A percentile compares a stretch with the other conserved stretches of the same genome.
Conservation (phyloP, 1,140 invertebrate species). For the Zaprionus africanus region DNA sequence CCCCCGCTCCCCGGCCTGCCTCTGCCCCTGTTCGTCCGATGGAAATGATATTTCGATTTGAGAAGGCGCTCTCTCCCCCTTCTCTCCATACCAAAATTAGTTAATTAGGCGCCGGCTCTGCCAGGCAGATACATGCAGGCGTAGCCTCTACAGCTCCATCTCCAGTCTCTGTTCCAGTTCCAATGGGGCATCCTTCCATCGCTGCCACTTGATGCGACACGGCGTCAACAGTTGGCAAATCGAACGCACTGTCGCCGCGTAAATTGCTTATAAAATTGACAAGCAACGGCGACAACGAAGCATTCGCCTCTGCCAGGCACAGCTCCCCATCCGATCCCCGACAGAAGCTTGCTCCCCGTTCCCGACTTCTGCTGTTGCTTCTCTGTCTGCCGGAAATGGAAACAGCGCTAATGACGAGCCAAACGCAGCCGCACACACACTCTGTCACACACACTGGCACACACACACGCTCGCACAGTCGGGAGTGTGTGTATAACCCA, state of each 20-base stretch:
- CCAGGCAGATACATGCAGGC: slow-evolving; percentile 15
- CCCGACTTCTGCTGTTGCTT: slow-evolving; percentile 16
- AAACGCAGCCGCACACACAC: slow-evolving; percentile 42
- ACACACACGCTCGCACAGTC: background rate
- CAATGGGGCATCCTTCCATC: slow-evolving; percentile 1
- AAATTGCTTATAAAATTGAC: slow-evolving; percentile 82
- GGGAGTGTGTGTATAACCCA: slow-evolving; percentile 55
- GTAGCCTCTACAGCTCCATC: slow-evolving; percentile 23
- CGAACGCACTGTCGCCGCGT: slow-evolving; percentile 59
- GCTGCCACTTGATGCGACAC: slow-evolving; percentile 20
- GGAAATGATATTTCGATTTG: slow-evolving; percentile 41
- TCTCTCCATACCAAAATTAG: slow-evolving; percentile 55
- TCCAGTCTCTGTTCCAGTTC: slow-evolving; percentile 13
- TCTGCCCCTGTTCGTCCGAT: background rate
- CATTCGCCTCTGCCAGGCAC: background rate
- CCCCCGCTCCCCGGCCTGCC: background rate
- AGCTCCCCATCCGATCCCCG: background rate
- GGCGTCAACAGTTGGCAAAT: slow-evolving; percentile 75
- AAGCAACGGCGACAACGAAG: slow-evolving; percentile 46
- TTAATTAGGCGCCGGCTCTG: slow-evolving; percentile 66
- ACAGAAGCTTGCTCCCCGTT: background rate
- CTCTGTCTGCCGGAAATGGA: slow-evolving; percentile 78
- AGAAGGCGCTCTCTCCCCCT: background rate
- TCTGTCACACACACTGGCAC: slow-evolving; percentile 7
- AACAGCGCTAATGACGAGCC: slow-evolving; percentile 78